These are phyloP conservation scores for Altica lythri DNA, from an alignment of 2,888 invertebrate genomes.

Conservation along the genomic window DNA sequence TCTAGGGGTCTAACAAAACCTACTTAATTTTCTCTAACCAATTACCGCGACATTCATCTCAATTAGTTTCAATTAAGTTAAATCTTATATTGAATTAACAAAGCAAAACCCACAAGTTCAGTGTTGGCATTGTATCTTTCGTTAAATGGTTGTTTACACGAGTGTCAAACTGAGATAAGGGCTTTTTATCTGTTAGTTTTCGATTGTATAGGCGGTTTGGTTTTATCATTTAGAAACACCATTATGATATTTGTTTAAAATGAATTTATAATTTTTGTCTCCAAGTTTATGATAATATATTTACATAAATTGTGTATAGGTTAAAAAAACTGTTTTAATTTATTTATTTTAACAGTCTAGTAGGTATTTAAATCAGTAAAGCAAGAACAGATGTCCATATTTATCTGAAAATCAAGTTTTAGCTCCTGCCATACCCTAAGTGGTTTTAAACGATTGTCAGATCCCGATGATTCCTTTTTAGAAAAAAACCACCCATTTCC, in stretches of 20 bases:
- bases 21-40: constrained; percentile 34
- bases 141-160: constrained; percentile 42
- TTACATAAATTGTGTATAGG: no score
- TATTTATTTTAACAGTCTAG: no score
- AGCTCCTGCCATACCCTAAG: no score
- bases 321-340: no score
- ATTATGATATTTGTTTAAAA: constrained; percentile 5
- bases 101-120: constrained; percentile 18
- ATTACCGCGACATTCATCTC: constrained; percentile 37
- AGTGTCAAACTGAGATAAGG: constrained; percentile 45
- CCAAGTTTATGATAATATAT: no score
- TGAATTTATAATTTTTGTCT: no score
- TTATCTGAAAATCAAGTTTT: no score
- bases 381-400: no score
- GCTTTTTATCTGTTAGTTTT: constrained; percentile 32
- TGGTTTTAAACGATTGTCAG: no score
- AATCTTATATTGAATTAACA: constrained; percentile 41
- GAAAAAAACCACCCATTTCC: no score
- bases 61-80: constrained; percentile 43
- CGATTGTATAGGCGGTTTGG: constrained; percentile 27
- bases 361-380: no score
- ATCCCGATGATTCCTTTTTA: no score
- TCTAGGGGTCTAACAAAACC: constrained; percentile 21
- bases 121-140: constrained; percentile 1
- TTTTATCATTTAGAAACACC: constrained; percentile 9